Percentiles rank a stretch among this genome's conserved stretches.
These are phyloP conservation scores for Bellardia bayeri DNA, from an alignment of 2,888 invertebrate genomes.

Conservation along the genomic window DNA sequence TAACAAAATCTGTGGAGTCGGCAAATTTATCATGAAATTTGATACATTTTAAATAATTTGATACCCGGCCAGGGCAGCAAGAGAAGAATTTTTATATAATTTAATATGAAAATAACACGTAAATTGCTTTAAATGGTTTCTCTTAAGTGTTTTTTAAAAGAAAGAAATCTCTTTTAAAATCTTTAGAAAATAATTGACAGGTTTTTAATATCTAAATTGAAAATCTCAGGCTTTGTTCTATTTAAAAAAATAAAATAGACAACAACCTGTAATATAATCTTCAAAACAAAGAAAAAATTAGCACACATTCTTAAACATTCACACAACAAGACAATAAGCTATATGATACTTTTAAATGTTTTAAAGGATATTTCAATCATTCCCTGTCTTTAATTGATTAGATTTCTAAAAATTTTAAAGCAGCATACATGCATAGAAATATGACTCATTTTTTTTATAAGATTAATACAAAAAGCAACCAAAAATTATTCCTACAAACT, in stretches of 20 bases:
- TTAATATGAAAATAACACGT: constrained; percentile 43
- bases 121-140: constrained; percentile 13
- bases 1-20: background rate
- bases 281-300: constrained; percentile 45
- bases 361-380: constrained; percentile 38
- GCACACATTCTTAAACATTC: no score
- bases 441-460: no score
- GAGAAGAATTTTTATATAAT: background rate
- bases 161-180: background rate
- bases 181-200: constrained; percentile 27
- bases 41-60: constrained; percentile 53
- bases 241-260: background rate
- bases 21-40: constrained; percentile 35
- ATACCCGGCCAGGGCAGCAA: background rate
- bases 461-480: no score
- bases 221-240: constrained; percentile 31
- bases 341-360: constrained; percentile 10
- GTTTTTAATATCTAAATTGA: constrained; percentile 28
- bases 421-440: no score
- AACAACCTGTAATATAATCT: constrained; percentile 70
- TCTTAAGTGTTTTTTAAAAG: constrained; percentile 29
- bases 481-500: no score
- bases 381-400: constrained; percentile 19
- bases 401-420: background rate
- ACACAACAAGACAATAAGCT: constrained; percentile 10